phyloP scores from a whole-genome alignment of 2,113 vertebrate species.

The Gobiocypris rarus region DNA sequence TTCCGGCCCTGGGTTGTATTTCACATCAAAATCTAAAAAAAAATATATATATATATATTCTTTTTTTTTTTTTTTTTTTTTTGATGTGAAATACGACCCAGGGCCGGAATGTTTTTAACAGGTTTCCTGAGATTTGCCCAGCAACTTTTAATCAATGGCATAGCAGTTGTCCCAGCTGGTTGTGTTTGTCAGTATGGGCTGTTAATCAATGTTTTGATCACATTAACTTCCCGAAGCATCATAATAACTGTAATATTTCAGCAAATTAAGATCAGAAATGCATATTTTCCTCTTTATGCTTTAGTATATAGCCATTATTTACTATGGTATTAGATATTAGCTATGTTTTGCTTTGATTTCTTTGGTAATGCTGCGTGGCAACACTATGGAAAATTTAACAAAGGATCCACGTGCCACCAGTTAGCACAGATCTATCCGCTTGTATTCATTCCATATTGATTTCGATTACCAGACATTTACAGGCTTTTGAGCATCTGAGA shows the following conservation, averaged over 20 bases:
- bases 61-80: not conserved
- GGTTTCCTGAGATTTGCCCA: no score
- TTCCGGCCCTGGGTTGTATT: no score
- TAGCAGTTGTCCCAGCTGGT: not conserved
- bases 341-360: not conserved
- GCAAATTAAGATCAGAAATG: not conserved
- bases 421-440: not conserved
- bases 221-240: not conserved
- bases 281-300: not conserved
- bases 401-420: slow-evolving; percentile 8
- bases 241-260: not conserved
- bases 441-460: not conserved
- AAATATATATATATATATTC: no score
- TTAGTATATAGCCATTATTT: no score
- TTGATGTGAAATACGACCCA: no score
- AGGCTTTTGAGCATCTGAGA: slow-evolving; percentile 36
- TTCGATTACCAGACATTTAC: slow-evolving; percentile 22
- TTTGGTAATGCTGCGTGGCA: not conserved
- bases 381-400: not conserved
- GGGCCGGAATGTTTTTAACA: no score
- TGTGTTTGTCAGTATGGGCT: not conserved
- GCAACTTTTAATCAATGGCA: not conserved
- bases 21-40: no score
- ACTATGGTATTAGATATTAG: not conserved
- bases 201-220: no score